Base-by-base conservation (phyloP, 35 echinoderm and acorn worm species). In the Holothuria glaberrima region DNA sequence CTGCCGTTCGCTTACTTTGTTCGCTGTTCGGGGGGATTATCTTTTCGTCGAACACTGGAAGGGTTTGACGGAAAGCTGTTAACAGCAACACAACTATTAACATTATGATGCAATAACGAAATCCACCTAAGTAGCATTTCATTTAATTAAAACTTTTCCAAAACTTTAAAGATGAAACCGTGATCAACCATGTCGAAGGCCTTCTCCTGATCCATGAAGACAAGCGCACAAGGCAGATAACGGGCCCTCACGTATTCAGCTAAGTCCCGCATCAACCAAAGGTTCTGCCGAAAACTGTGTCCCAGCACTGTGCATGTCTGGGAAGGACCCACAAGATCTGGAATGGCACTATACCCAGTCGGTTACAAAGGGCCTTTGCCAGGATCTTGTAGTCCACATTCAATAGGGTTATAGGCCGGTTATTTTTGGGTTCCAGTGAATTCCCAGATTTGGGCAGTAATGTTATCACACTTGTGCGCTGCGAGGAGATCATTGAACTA, bases 361-460 rank as follows among this genome's bases (percentile, higher is more conserved):
- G 26, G 0, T 80, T 67, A 33, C 31, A 36, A 12, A 93, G 31
- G 52, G 36, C 19, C 45, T 93, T 89, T 0, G 91, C 4, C 2
- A 93, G 22, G 80, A 93, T 93, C 71, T 88, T 93, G 41, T 93
- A 93, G 32, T 93, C 86, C 9, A 88, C 58, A 67, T 89, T 93
- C n/a, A 92, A 44, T 1, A 92, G n/a, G 22, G 65, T 59, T 21
- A 92, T 92, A 58, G 90, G 90, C 22, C 91, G 50, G 0, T 54
- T 14, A 1, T 9, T 54, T 14, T 12, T 54, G 5, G 16, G 50
- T 9, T 54, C 50, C 0, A 14, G 50, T 14, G 50, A 9, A 9
- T 54, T 9, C 0, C 50, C 50, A 9, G 50, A 9, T 9, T 54
- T 54, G 13, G 16, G 16, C 50, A 54, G 50, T 17, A 17, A 14